Conservation (phyloP, 2,888 invertebrate genomes). For the Leucoptera coffeella region DNA sequence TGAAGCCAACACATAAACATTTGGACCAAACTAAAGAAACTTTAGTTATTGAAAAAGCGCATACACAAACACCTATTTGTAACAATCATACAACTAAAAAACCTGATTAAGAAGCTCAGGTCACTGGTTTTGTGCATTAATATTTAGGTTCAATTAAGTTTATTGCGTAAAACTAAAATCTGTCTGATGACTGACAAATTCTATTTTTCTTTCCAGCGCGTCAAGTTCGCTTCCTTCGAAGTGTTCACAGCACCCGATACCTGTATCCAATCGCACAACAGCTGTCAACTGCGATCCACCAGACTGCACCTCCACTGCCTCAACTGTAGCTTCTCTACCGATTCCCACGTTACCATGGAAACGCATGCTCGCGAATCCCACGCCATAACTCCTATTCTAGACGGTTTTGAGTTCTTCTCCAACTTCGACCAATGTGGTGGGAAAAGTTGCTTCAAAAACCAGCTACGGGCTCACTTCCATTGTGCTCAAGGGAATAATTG, state of each 20-base stretch:
- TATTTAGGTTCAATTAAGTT: no score
- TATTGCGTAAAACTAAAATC: no score
- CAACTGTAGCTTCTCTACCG: constrained; percentile 80
- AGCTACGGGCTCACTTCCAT: constrained; percentile 39
- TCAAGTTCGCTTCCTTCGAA: constrained; percentile 58
- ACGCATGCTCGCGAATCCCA: constrained; percentile 85
- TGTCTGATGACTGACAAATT: no score
- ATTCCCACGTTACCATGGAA: constrained; percentile 69
- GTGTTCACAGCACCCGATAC: constrained; percentile 53
- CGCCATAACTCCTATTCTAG: constrained; percentile 71
- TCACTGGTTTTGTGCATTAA: no score
- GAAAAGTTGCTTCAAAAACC: constrained; percentile 44
- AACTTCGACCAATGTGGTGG: constrained; percentile 43
- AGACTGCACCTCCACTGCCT: constrained; percentile 82
- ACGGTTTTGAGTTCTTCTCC: constrained; percentile 79
- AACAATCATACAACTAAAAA: no score
- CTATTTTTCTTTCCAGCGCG: constrained; percentile 31
- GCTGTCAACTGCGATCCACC: constrained; percentile 62
- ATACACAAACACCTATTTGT: no score
- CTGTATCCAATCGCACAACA: constrained; percentile 62
- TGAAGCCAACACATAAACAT: no score
- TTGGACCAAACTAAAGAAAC: no score
- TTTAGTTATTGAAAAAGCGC: no score
- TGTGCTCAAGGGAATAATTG: constrained; percentile 44
- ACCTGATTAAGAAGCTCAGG: no score